phyloP scores from a whole-genome alignment of 1,140 invertebrate species.

The Fopius arisanus region DNA sequence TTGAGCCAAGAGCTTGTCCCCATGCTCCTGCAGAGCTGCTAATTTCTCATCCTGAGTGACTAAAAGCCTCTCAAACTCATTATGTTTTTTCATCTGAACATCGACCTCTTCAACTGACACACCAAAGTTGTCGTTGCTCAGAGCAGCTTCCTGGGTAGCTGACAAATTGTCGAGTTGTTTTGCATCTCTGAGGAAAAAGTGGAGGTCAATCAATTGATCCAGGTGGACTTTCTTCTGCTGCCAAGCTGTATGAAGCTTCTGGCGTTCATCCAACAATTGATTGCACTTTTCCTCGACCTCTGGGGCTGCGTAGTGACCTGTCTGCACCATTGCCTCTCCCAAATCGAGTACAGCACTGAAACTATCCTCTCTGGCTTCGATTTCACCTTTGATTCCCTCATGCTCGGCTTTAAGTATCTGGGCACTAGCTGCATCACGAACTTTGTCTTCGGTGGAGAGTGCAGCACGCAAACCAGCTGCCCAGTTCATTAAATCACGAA shows the following conservation, averaged over 20 bases:
- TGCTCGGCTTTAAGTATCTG: slow-evolving; percentile 90
- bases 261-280: slow-evolving; percentile 80
- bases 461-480: slow-evolving; percentile 78
- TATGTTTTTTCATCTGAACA: slow-evolving; percentile 87
- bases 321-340: slow-evolving; percentile 85
- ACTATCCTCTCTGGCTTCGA: slow-evolving; percentile 90
- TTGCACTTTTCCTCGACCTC: slow-evolving; percentile 84
- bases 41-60: slow-evolving; percentile 89
- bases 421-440: slow-evolving; percentile 85
- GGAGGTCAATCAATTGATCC: slow-evolving; percentile 93
- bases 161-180: slow-evolving; percentile 92
- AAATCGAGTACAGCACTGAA: slow-evolving; percentile 82
- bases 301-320: slow-evolving; percentile 82
- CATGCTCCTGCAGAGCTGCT: slow-evolving; percentile 82
- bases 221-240: slow-evolving; percentile 88
- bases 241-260: slow-evolving; percentile 84
- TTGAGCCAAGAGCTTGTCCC: slow-evolving; percentile 86
- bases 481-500: slow-evolving; percentile 91
- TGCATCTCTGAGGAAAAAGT: slow-evolving; percentile 94
- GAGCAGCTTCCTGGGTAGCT: slow-evolving; percentile 84
- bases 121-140: slow-evolving; percentile 69
- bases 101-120: slow-evolving; percentile 87
- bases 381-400: slow-evolving; percentile 91
- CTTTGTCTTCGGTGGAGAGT: slow-evolving; percentile 85
- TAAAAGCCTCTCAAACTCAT: slow-evolving; percentile 88